Conservation (phyloP, 23 tunicate species). For the Trididemnum nubilum region DNA sequence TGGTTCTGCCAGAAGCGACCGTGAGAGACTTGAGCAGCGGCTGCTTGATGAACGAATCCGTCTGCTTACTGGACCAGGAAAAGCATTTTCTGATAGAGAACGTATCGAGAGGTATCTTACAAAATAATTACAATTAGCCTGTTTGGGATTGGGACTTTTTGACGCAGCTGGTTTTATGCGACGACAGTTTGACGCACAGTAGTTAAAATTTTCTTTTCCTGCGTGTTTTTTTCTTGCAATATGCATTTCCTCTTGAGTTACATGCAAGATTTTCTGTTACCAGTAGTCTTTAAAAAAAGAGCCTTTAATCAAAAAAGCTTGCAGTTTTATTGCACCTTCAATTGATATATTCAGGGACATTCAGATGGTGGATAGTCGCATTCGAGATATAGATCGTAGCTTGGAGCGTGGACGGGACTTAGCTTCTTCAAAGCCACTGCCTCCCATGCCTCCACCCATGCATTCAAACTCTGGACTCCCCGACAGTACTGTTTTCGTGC, state of each 20-base stretch:
- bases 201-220: too few relatives aligned
- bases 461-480: conserved; percentile 5
- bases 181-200: too few relatives aligned
- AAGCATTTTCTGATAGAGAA: conserved; percentile 54
- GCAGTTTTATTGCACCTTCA: too few relatives aligned
- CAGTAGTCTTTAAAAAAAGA: too few relatives aligned
- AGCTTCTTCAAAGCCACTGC: neutral
- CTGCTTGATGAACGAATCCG: conserved; percentile 33
- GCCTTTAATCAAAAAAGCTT: too few relatives aligned
- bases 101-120: conserved; percentile 79
- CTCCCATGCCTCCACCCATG: conserved; percentile 65
- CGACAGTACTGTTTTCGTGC: conserved; percentile 56
- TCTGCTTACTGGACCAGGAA: conserved; percentile 21
- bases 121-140: too few relatives aligned
- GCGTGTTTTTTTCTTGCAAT: too few relatives aligned
- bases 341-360: conserved; percentile 60
- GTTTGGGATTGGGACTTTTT: too few relatives aligned
- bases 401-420: conserved; percentile 46
- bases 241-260: too few relatives aligned
- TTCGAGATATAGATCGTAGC: conserved; percentile 65
- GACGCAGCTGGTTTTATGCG: too few relatives aligned
- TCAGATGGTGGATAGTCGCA: conserved; percentile 66
- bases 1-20: neutral
- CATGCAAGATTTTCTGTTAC: too few relatives aligned
- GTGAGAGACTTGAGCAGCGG: conserved; percentile 24